These are phyloP conservation scores for Branchellion lobata DNA, from an alignment of 2,888 invertebrate species.

Conservation along the genomic window DNA sequence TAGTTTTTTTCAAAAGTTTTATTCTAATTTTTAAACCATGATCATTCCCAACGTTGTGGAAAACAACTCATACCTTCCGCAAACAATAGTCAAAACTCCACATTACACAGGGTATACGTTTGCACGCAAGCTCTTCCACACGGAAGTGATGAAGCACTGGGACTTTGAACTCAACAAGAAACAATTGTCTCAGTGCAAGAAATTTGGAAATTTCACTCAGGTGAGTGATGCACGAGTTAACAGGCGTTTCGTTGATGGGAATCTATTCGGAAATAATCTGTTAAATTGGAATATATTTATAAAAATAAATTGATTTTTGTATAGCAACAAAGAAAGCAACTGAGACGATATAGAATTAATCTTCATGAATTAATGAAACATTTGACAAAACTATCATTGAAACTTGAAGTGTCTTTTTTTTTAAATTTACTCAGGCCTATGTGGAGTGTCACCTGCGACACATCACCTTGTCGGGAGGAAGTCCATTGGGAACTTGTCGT, in stretches of 20 bases:
- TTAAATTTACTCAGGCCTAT: too few relatives aligned
- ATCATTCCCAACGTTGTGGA: neutral
- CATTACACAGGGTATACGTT: conserved; percentile 51
- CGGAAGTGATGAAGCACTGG: conserved; percentile 52
- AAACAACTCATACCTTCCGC: neutral
- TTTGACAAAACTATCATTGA: too few relatives aligned
- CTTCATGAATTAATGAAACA: too few relatives aligned
- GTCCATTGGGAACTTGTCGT: conserved; percentile 75
- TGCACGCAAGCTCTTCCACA: conserved; percentile 50
- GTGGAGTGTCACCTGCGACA: conserved; percentile 55
- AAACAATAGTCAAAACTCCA: neutral
- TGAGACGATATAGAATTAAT: too few relatives aligned
- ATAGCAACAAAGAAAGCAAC: too few relatives aligned
- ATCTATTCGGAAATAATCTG: too few relatives aligned
- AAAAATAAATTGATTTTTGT: too few relatives aligned
- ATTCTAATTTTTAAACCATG: neutral
- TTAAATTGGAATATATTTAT: too few relatives aligned
- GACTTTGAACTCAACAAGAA: conserved; percentile 50
- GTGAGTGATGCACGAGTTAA: too few relatives aligned
- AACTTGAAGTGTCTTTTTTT: too few relatives aligned
- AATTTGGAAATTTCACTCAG: conserved; percentile 51
- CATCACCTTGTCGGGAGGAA: conserved; percentile 68
- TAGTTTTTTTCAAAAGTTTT: too few relatives aligned
- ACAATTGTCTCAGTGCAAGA: conserved; percentile 53
- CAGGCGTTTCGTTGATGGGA: too few relatives aligned